These are phyloP conservation scores for Oscheius sp. DNA, from an alignment of 2,888 invertebrate genomes.

Conservation along the genomic window DNA sequence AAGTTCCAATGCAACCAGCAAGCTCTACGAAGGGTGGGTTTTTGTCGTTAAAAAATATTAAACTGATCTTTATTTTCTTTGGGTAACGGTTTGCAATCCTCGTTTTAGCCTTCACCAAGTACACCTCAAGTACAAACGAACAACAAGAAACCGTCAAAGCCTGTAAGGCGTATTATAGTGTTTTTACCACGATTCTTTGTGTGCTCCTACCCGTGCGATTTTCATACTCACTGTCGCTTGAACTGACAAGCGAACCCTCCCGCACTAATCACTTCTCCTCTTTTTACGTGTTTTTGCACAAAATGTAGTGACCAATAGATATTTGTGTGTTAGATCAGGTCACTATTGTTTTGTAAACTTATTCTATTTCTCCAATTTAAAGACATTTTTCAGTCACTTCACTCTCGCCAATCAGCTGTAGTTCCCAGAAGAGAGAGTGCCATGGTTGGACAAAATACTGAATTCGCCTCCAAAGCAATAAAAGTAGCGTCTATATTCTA, in stretches of 20 bases:
- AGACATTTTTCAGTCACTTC: constrained; percentile 51
- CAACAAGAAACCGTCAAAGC: constrained; percentile 26
- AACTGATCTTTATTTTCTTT: neutral
- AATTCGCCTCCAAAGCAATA: constrained; percentile 63
- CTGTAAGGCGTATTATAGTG: constrained; percentile 22
- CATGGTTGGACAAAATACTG: constrained; percentile 63
- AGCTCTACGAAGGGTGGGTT: constrained; percentile 52
- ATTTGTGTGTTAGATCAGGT: constrained; percentile 13
- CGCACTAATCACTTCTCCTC: constrained; percentile 24
- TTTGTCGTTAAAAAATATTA: too few species aligned
- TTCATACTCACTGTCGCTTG: neutral
- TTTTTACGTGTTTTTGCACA: constrained; percentile 10
- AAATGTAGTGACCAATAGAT: constrained; percentile 11
- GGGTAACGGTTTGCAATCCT: neutral
- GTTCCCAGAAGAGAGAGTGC: constrained; percentile 67
- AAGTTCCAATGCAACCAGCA: constrained; percentile 61
- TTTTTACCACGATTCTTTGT: constrained; percentile 14
- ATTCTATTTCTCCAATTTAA: too few species aligned
- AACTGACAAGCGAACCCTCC: constrained; percentile 10
- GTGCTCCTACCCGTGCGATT: constrained; percentile 21
- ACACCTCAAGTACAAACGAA: constrained; percentile 1
- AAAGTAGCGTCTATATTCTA: too few species aligned
- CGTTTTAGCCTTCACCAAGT: constrained; percentile 27
- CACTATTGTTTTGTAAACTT: neutral
- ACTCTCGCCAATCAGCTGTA: constrained; percentile 53